Percentiles rank a stretch among this genome's conserved stretches.
phyloP scores from a whole-genome alignment of 2,888 invertebrate species.

The Stegana nigrithorax region DNA sequence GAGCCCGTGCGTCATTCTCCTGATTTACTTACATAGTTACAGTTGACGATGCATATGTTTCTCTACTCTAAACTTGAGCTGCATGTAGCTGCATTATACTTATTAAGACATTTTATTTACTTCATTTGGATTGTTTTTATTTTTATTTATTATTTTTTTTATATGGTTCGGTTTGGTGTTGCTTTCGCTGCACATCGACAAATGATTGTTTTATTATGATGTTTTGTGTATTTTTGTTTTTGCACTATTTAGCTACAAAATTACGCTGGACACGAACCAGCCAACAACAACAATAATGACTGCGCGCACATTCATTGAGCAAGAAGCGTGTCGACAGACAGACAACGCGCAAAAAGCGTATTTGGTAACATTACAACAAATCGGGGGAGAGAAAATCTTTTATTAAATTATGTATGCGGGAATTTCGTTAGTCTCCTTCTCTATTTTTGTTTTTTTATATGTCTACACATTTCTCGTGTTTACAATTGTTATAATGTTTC shows the following conservation, averaged over 20 bases:
- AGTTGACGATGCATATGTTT: no score
- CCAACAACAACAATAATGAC: neutral
- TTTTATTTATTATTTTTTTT: neutral
- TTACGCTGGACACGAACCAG: constrained; percentile 4
- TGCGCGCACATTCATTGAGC: neutral
- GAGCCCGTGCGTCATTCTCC: no score
- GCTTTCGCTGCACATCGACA: neutral
- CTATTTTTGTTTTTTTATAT: neutral
- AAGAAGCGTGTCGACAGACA: neutral
- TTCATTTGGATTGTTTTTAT: no score
- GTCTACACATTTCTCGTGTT: neutral
- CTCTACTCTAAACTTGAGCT: no score
- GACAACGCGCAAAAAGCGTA: neutral
- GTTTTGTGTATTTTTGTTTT: neutral
- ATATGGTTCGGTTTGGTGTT: no score
- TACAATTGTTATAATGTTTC: neutral
- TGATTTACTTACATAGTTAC: no score
- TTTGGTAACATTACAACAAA: neutral
- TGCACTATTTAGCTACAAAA: constrained; percentile 11
- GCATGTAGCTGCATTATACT: no score
- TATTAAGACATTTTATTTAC: no score
- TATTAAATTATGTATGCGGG: neutral
- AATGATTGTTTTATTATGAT: neutral
- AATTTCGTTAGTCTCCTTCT: neutral
- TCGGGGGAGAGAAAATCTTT: neutral